phyloP scores from a whole-genome alignment of 2,113 vertebrate genomes.

The Melanerpes formicivorus region DNA sequence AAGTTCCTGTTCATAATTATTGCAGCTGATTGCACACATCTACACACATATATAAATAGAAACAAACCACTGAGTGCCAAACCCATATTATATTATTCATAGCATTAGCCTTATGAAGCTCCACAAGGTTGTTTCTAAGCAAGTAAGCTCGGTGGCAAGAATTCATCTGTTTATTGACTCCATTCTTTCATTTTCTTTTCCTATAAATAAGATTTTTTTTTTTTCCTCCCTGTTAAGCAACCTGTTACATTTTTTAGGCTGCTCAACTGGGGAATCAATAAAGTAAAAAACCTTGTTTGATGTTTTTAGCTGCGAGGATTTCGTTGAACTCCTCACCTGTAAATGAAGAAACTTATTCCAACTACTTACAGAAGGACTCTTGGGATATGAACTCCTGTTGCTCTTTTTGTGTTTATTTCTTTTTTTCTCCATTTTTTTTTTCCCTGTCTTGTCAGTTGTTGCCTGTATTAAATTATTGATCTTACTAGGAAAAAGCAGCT shows the following conservation, averaged over 20 bases:
- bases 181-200: not conserved
- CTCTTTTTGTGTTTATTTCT: not conserved
- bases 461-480: not conserved
- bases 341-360: not conserved
- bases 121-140: not conserved
- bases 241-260: not conserved
- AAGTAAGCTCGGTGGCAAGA: not conserved
- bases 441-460: not conserved
- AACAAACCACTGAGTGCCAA: not conserved
- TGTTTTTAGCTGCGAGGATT: not conserved
- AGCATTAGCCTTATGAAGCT: not conserved
- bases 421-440: not conserved
- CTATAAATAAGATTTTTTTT: not conserved
- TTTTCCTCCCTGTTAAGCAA: not conserved
- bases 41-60: not conserved
- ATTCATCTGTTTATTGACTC: rapidly evolving
- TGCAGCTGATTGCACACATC: not conserved
- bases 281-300: not conserved
- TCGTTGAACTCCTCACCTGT: not conserved
- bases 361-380: not conserved
- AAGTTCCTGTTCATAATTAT: not conserved
- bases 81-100: not conserved
- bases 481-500: not conserved
- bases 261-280: not conserved
- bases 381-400: not conserved